Evolutionary conservation across 2,113 vertebrate species (phyloP), one percentile per base, ranked within the genome.

Genomic region (Bujurquina vittata): DNA sequence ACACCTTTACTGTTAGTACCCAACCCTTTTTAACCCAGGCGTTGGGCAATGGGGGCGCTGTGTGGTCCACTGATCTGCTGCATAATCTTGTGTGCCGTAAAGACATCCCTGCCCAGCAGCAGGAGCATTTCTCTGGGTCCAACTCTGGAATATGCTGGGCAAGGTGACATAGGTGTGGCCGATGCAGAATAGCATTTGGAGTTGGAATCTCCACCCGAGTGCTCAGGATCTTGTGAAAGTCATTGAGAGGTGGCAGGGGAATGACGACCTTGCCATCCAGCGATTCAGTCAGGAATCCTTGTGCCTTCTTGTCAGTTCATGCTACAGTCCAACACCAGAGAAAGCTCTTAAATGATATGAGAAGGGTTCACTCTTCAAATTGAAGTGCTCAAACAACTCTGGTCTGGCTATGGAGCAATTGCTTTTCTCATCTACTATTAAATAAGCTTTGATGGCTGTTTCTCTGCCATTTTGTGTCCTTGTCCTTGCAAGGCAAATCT

Each of bases 71-170:
- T 88, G 29, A 2, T 6, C 10, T 1, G 5, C 6, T 75, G 29
- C 3, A 54, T 56, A 29, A 75, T 82, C 15, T 87, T 87, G 59
- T 87, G 82, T 69, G 43, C 40, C 3, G 67, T 43, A 1, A 82
- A 20, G 0, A 79, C 14, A 6, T 91, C 85, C 81, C 79, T 60
- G 33, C 84, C 63, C 0, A 85, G 58, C 7, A 84, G 74, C 11
- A 88, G 4, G 4, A 78, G 43, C 11, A 75, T 84, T 2, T 77
- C 60, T 23, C 6, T 54, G 76, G 57, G 20, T 83, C 72, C 10
- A 79, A 7, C 2, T 84, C 78, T 5, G 31, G 63, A 4, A 84
- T 57, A 61, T 52, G 26, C 5, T 62, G 56, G 26, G 61, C 72
- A 1, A 84, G 57, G 62, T 57, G 59, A 18, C 23, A 26, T 4